phyloP scores from a whole-genome alignment of 2,113 vertebrate genomes.

The Pogonocichla stellata region DNA sequence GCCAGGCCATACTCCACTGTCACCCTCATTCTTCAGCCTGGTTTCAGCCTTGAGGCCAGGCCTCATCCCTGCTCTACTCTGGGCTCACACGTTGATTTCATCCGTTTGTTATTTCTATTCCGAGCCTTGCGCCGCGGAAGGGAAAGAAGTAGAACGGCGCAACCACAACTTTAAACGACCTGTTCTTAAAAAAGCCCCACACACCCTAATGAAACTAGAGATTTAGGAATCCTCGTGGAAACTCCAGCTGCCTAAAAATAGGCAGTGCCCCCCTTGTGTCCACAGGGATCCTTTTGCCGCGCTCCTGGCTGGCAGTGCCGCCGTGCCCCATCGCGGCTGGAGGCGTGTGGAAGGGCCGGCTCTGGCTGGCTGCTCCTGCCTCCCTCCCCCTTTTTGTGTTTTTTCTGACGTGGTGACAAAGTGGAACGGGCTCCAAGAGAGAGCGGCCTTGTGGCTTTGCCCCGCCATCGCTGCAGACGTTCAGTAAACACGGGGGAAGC shows the following conservation, averaged over 20 bases:
- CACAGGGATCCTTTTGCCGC: neutral
- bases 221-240: slow-evolving; percentile 63
- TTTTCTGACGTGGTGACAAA: neutral
- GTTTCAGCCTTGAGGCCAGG: neutral
- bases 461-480: slow-evolving; percentile 36
- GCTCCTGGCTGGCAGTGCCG: neutral
- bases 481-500: slow-evolving; percentile 57
- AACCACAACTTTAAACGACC: slow-evolving; percentile 48
- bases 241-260: slow-evolving; percentile 63
- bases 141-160: neutral
- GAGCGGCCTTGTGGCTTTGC: slow-evolving; percentile 42
- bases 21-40: fast-evolving
- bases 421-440: slow-evolving; percentile 32
- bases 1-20: neutral
- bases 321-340: neutral
- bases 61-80: fast-evolving
- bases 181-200: slow-evolving; percentile 55
- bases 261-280: neutral
- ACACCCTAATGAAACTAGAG: slow-evolving; percentile 59
- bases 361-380: neutral
- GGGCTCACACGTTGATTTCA: neutral
- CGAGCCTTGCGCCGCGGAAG: neutral
- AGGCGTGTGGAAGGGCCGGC: neutral
- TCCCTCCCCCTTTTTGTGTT: neutral
- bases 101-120: slow-evolving; percentile 24